phyloP scores from a whole-genome alignment of 2,113 vertebrate genomes.

The Takifugu bimaculatus region DNA sequence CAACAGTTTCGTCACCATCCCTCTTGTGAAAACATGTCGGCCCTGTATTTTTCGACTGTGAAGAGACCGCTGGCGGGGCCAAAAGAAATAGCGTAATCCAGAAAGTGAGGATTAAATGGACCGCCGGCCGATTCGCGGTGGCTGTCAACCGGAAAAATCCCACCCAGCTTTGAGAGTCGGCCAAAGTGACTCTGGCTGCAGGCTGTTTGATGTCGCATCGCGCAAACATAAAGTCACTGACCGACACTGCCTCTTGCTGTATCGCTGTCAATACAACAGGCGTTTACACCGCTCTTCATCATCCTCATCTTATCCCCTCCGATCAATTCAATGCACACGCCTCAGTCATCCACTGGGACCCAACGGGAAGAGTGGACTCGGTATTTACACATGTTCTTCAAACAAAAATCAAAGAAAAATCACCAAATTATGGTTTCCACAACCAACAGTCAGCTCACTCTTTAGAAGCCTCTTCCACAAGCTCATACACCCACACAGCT shows the following conservation, averaged over 20 bases:
- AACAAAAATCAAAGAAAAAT: background rate
- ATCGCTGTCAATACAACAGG: no score
- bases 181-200: conserved; percentile 11
- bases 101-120: no score
- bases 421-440: conserved; percentile 5
- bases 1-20: no score
- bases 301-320: background rate
- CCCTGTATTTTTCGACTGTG: no score
- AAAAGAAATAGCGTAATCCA: no score
- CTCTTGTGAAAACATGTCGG: no score
- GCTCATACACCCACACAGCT: conserved; percentile 62
- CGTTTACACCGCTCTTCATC: background rate
- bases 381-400: background rate
- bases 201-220: background rate
- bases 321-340: background rate
- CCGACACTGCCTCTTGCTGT: background rate
- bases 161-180: background rate
- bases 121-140: background rate
- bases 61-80: no score
- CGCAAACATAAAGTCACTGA: conserved; percentile 6
- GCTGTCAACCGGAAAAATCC: conserved; percentile 3
- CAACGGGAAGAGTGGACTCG: conserved; percentile 10
- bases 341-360: conserved; percentile 2
- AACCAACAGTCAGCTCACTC: conserved; percentile 43
- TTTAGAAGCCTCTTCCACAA: conserved; percentile 57